Evolutionary conservation across 2,113 vertebrate species (phyloP), one percentile per base, ranked within the genome.

Genomic region (Limnothrissa miodon): DNA sequence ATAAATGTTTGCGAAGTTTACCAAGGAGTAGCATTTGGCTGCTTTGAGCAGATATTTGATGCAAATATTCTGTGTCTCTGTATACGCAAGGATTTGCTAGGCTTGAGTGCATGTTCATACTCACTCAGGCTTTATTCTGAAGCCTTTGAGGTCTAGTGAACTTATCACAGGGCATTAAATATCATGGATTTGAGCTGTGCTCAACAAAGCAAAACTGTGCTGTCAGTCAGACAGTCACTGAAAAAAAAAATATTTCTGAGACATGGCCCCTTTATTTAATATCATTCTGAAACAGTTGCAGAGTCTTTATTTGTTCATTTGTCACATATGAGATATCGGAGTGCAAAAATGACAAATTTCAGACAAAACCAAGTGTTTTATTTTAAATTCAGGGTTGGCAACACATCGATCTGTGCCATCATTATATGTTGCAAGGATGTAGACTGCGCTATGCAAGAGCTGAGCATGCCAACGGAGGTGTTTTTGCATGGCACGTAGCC

Each of bases 401-500:
- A 84, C 17, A 46, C 80, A 62, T 44, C 29, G 33, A 74, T 45
- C 51, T 45, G 23, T 45, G 78, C 78, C 56, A 86, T 70, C 78
- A 66, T 81, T 81, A 88, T 87, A 48, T 85, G 83, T 39, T 79
- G n/a, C 39, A 45, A 82, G 46, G 79, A 81, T 81, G 48, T 66
- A 36, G 78, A 82, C 66, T 82, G 81, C 79, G 33, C 42, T 45
- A 78, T 74, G 62, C 80, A 46, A 66, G 29, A 48, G 48, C 44
- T 39, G 51, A 53, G 81, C 82, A 44, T 86, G 83, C 83, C 87
- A 82, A 39, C 39, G 62, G 25, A 86, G 83, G 86, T 80, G 23
- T 70, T 82, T 86, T 85, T 87, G 45, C 53, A 80, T 90, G 87
- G 90, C 87, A 87, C 84, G 82, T 81, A 89, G 90, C 86, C 88